Evolutionary conservation across 2,113 vertebrate genomes (phyloP), one percentile per base, ranked within the genome.

Genomic region (Crotalus tigris): DNA sequence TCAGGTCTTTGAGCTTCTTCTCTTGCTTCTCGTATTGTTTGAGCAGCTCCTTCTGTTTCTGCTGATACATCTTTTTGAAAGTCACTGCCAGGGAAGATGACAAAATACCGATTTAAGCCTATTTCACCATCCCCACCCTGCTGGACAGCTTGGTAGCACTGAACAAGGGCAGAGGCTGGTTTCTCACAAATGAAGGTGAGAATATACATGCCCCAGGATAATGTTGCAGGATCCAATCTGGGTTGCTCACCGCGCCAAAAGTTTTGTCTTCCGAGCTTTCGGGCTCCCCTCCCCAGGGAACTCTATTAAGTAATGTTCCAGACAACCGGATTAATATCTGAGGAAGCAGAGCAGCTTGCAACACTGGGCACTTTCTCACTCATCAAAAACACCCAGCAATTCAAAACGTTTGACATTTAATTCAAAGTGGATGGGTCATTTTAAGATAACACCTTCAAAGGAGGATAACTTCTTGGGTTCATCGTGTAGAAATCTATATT

Each of bases 11-110:
- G 13, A 99, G 98, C 92, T 98, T 99, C 94, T 99, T 99, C 96
- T 99, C 98, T 94, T 99, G 99, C 91, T 99, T 99, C 92, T 99
- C 99, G 0, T 99, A 99, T 93, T 98, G 98, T 89, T 99, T 99
- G 95, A 98, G 97, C 64, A 99, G 96, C 61, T 99, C 98, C 46
- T 99, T 99, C 96, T 99, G 99, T 95, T 99, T 99, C 95, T 99
- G 99, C 90, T 98, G 97, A 53, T 99, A 99, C 99, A 99, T 99
- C 97, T 99, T 99, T 97, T 99, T 99, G 95, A 99, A 99, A 19
- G 98, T 98, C 97, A 99, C 98, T 99, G 92, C 9, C 0, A 85
- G 54, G n/a, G 21, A 59, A 11, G 2, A 55, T 44, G 54, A 85
- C 19, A 59, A 57, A 59, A 81, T 17, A 19, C 15, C 0, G 17